phyloP scores from a whole-genome alignment of 2,797 vertebrate species.

The Oryzias dopingdopingensis region DNA sequence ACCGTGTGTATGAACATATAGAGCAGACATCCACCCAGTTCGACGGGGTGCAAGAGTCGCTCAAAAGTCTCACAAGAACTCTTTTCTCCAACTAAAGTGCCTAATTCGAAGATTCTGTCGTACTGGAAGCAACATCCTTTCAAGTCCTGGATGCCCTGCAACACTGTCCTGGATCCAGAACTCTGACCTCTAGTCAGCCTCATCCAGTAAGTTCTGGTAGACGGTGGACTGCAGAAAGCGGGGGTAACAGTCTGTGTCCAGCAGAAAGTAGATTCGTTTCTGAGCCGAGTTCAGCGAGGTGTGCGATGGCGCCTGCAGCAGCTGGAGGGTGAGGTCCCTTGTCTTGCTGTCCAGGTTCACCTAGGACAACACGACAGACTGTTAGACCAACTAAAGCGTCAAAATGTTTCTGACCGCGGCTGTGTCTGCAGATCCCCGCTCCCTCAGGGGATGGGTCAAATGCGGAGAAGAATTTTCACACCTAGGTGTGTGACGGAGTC shows the following conservation, averaged over 20 bases:
- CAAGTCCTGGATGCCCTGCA: neutral
- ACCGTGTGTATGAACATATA: too few relatives aligned
- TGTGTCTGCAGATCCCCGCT: too few relatives aligned
- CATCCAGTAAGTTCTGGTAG: constrained; percentile 70
- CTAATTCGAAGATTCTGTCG: too few relatives aligned
- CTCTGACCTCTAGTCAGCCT: constrained; percentile 43
- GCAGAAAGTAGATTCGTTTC: constrained; percentile 78
- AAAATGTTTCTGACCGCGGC: neutral
- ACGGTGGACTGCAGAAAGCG: constrained; percentile 81
- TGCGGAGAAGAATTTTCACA: too few relatives aligned
- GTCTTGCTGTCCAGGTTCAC: constrained; percentile 85
- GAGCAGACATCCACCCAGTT: too few relatives aligned
- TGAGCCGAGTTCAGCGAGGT: constrained; percentile 77
- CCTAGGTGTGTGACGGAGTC: too few relatives aligned
- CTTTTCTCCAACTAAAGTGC: too few relatives aligned
- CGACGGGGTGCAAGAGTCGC: too few relatives aligned
- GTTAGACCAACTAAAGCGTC: neutral
- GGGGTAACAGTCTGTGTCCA: constrained; percentile 83
- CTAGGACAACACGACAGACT: constrained; percentile 47
- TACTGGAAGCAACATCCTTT: too few relatives aligned
- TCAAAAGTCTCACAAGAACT: too few relatives aligned
- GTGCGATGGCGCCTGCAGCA: constrained; percentile 80
- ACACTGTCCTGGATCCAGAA: neutral
- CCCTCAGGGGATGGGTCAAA: too few relatives aligned
- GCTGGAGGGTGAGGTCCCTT: constrained; percentile 77